phyloP scores from a whole-genome alignment of 2,888 invertebrate species.

The Ecdyonurus torrentis region DNA sequence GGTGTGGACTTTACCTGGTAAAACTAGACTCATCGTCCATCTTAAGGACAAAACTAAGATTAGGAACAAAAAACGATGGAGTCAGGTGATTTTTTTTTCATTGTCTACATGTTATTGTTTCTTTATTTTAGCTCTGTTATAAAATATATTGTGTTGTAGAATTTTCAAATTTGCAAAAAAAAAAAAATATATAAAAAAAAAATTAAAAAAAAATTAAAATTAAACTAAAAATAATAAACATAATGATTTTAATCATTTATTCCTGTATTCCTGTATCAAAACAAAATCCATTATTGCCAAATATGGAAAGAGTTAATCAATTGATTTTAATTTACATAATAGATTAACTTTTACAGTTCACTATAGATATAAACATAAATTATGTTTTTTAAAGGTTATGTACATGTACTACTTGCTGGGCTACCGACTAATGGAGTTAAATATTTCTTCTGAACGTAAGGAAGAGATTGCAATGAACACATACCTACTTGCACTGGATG shows the following conservation, averaged over 20 bases:
- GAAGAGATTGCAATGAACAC: slow-evolving; percentile 94
- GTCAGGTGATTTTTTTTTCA: slow-evolving; percentile 76
- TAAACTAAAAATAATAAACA: too few species aligned
- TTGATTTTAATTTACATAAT: background rate
- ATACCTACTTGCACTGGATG: slow-evolving; percentile 84
- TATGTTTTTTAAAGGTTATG: slow-evolving; percentile 58
- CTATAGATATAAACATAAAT: background rate
- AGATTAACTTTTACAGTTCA: too few species aligned
- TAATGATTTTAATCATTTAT: too few species aligned
- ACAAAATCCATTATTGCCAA: background rate
- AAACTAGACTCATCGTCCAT: slow-evolving; percentile 93
- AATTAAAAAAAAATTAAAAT: too few species aligned
- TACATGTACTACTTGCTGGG: slow-evolving; percentile 99
- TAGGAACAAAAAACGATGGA: slow-evolving; percentile 97
- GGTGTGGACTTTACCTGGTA: slow-evolving; percentile 90
- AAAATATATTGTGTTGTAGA: too few species aligned
- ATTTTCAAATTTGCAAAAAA: too few species aligned
- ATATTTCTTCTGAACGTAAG: slow-evolving; percentile 82
- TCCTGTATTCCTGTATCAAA: too few species aligned
- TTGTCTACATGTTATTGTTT: too few species aligned
- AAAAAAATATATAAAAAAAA: too few species aligned
- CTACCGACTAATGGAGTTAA: slow-evolving; percentile 84
- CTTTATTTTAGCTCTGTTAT: too few species aligned
- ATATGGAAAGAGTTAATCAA: too few species aligned
- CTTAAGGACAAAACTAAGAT: slow-evolving; percentile 95